A percentile compares a stretch with the other conserved stretches of the same genome.
phyloP scores from a whole-genome alignment of 2,888 invertebrate species.

The Synergus laeviventris region DNA sequence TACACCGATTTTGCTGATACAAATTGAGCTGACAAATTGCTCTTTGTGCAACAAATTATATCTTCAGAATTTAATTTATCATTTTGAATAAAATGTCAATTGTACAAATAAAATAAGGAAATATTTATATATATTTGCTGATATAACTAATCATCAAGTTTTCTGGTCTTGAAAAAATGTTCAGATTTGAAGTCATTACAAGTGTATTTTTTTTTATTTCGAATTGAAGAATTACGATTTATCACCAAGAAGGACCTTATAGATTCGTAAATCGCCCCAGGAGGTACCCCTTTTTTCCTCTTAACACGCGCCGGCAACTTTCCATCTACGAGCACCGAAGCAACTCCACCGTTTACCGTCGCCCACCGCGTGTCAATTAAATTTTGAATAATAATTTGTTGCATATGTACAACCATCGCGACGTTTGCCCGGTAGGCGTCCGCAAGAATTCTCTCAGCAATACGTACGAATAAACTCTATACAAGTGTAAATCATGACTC shows the following conservation, averaged over 20 bases:
- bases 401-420: constrained; percentile 40
- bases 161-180: background rate
- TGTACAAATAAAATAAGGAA: background rate
- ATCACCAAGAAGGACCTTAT: constrained; percentile 11
- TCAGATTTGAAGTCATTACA: constrained; percentile 5
- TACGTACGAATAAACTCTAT: background rate
- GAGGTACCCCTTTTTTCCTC: constrained; percentile 34
- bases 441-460: constrained; percentile 1
- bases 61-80: background rate
- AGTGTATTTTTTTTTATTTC: constrained; percentile 16
- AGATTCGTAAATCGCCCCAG: constrained; percentile 42
- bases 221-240: constrained; percentile 30
- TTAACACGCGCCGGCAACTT: constrained; percentile 44
- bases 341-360: constrained; percentile 49
- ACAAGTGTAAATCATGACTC: background rate
- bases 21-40: background rate
- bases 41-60: background rate
- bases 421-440: constrained; percentile 49
- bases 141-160: background rate
- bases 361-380: constrained; percentile 63
- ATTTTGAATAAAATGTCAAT: background rate
- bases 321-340: constrained; percentile 43
- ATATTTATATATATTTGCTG: background rate
- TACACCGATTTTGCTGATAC: background rate
- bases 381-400: constrained; percentile 61